Percentiles rank a stretch among this genome's conserved stretches.
These are phyloP conservation scores for Sakesphorus luctuosus DNA, from an alignment of 2,113 vertebrate genomes.

Conservation along the genomic window DNA sequence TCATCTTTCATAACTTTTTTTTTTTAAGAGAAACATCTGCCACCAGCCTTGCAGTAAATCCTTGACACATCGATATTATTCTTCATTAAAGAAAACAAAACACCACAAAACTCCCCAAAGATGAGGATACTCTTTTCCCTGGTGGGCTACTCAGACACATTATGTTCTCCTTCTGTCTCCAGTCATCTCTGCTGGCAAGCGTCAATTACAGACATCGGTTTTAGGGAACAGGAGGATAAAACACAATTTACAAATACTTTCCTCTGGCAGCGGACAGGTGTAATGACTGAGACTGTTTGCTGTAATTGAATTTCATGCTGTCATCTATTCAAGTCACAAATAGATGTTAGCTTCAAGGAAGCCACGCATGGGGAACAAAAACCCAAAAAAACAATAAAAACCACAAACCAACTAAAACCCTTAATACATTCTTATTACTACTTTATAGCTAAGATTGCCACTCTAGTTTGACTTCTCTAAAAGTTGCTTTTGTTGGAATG, in stretches of 20 bases:
- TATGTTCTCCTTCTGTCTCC: conserved; percentile 72
- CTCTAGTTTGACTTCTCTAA: neutral
- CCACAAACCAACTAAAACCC: neutral
- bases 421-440: conserved; percentile 47
- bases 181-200: conserved; percentile 78
- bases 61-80: conserved; percentile 48
- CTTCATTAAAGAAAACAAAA: conserved; percentile 72
- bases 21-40: conserved; percentile 59
- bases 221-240: conserved; percentile 77
- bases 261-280: conserved; percentile 77
- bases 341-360: conserved; percentile 77
- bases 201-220: conserved; percentile 82
- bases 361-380: conserved; percentile 19
- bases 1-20: conserved; percentile 4
- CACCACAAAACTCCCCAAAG: conserved; percentile 49
- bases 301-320: conserved; percentile 86
- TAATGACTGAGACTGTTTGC: conserved; percentile 76
- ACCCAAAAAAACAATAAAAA: neutral
- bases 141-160: conserved; percentile 74
- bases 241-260: conserved; percentile 84
- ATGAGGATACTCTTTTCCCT: conserved; percentile 61
- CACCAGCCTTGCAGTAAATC: conserved; percentile 61
- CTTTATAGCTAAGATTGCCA: conserved; percentile 7
- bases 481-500: neutral
- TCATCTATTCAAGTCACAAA: conserved; percentile 79